Conservation (phyloP, 1,140 invertebrate species). For the Ostrea denselamellosa region DNA sequence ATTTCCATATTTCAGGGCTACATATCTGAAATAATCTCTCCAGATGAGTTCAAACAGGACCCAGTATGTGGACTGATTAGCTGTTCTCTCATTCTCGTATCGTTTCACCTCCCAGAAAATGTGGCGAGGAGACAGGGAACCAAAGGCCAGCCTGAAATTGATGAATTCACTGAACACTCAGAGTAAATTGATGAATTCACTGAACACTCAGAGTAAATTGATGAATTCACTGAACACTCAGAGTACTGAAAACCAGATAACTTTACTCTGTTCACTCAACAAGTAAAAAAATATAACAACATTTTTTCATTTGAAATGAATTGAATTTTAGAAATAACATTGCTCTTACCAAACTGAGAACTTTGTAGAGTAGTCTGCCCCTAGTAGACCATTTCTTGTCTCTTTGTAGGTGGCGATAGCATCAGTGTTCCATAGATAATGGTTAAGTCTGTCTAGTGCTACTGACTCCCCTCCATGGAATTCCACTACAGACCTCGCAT, state of each 20-base stretch:
- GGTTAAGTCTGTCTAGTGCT: slow-evolving; percentile 71
- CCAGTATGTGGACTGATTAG: slow-evolving; percentile 79
- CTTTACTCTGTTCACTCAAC: too few relatives aligned
- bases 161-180: neutral
- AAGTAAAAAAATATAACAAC: too few relatives aligned
- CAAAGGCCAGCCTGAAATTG: slow-evolving; percentile 73
- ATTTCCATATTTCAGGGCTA: slow-evolving; percentile 78
- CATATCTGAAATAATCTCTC: slow-evolving; percentile 79
- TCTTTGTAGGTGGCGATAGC: slow-evolving; percentile 77
- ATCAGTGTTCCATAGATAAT: slow-evolving; percentile 77
- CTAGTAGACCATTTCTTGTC: slow-evolving; percentile 78
- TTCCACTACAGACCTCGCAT: slow-evolving; percentile 72
- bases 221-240: neutral
- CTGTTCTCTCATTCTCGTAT: slow-evolving; percentile 73
- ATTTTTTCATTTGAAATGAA: too few relatives aligned
- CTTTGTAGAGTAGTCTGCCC: slow-evolving; percentile 79
- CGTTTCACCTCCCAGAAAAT: slow-evolving; percentile 77
- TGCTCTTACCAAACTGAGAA: slow-evolving; percentile 76
- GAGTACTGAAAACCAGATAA: too few relatives aligned
- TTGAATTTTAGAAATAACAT: neutral
- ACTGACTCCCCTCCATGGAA: slow-evolving; percentile 76
- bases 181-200: slow-evolving; percentile 10
- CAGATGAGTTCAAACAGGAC: slow-evolving; percentile 79
- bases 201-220: neutral
- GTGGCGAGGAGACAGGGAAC: slow-evolving; percentile 77